A percentile compares a stretch with the other conserved stretches of the same genome.
These are phyloP conservation scores for Crypturellus undulatus DNA, from an alignment of 2,113 vertebrate genomes.

Conservation along the genomic window DNA sequence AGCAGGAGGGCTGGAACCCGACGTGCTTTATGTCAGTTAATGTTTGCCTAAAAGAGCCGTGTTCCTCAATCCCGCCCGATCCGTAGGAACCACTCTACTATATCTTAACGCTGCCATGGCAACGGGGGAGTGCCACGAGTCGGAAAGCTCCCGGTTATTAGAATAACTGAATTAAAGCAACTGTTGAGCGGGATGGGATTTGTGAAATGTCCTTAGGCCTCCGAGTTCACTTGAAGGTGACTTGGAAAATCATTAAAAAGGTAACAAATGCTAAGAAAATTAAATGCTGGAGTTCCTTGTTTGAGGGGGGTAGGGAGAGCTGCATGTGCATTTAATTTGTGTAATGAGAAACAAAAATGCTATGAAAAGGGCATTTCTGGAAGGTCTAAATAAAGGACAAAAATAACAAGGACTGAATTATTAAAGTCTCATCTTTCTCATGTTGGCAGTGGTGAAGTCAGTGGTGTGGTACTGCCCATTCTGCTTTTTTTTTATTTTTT, in stretches of 20 bases:
- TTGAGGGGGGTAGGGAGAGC: not conserved
- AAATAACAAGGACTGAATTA: not conserved
- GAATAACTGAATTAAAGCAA: constrained; percentile 37
- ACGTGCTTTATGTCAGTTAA: not conserved
- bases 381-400: not conserved
- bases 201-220: not conserved
- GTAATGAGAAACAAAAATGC: not conserved
- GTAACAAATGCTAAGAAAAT: not conserved
- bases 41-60: not conserved
- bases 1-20: not conserved
- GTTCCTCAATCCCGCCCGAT: not conserved
- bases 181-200: not conserved
- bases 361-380: not conserved
- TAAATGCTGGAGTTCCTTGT: not conserved
- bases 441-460: not conserved
- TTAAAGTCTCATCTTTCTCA: not conserved
- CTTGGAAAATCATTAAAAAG: not conserved
- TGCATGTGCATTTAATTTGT: not conserved
- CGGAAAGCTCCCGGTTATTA: constrained; percentile 28
- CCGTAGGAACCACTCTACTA: not conserved
- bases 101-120: constrained; percentile 50
- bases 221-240: not conserved
- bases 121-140: constrained; percentile 17
- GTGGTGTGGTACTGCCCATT: not conserved
- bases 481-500: not conserved